phyloP scores from a whole-genome alignment of 2,888 invertebrate genomes.

The Saturnia japonica region DNA sequence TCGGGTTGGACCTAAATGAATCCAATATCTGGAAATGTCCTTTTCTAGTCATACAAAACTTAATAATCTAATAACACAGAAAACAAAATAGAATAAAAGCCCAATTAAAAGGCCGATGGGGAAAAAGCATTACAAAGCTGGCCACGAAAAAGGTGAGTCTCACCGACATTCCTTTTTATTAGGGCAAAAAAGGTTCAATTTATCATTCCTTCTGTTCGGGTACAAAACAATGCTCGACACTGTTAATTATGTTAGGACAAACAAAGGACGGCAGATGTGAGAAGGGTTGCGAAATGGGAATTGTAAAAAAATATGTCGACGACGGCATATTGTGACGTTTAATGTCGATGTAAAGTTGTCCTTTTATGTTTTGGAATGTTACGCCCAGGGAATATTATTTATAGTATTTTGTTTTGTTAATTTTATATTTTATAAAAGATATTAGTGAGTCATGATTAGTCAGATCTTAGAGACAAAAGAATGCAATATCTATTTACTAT shows the following conservation, averaged over 20 bases:
- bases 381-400: not conserved
- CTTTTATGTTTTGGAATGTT: slow-evolving; percentile 17
- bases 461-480: too few species aligned
- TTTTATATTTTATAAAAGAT: not conserved
- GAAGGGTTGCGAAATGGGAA: slow-evolving; percentile 30
- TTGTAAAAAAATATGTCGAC: slow-evolving; percentile 28
- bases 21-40: not conserved
- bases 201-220: slow-evolving; percentile 48
- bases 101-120: slow-evolving; percentile 23
- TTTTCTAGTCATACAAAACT: not conserved
- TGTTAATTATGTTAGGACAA: slow-evolving; percentile 54
- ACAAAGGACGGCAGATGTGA: slow-evolving; percentile 27
- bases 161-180: slow-evolving; percentile 24
- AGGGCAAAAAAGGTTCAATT: slow-evolving; percentile 43
- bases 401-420: not conserved
- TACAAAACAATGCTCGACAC: slow-evolving; percentile 45
- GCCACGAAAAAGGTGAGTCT: slow-evolving; percentile 28
- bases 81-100: slow-evolving; percentile 13
- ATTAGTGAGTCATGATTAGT: too few species aligned
- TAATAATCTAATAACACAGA: not conserved
- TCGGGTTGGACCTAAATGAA: not conserved
- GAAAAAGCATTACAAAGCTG: slow-evolving; percentile 30
- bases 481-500: too few species aligned
- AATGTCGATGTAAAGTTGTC: slow-evolving; percentile 15
- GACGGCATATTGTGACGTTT: slow-evolving; percentile 28